Evolutionary conservation across 2,888 invertebrate species (phyloP).

Genomic region (Pachliopta kotzebuea): DNA sequence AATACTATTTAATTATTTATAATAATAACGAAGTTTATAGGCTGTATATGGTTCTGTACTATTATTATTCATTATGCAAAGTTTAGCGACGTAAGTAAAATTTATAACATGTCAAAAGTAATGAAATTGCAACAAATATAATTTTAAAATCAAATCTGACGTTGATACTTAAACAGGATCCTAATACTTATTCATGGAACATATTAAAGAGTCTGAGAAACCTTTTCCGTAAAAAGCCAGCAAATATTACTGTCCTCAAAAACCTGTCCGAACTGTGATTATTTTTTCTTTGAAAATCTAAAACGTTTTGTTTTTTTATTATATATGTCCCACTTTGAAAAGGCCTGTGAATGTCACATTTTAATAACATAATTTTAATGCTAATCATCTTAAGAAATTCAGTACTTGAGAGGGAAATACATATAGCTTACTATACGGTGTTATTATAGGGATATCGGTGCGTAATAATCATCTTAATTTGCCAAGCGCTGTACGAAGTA

Average conservation of each 20-base stretch:
- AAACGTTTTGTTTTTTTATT: constrained; percentile 23
- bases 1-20: no score
- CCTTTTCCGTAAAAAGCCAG: constrained; percentile 8
- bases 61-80: not conserved
- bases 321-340: constrained; percentile 15
- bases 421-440: no score
- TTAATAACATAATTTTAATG: no score
- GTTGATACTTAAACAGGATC: constrained; percentile 1
- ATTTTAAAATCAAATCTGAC: not conserved
- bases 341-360: no score
- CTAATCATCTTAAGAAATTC: no score
- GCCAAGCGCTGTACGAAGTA: no score
- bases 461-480: no score
- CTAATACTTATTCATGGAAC: constrained; percentile 20
- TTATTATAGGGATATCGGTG: no score
- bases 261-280: constrained; percentile 15
- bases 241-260: constrained; percentile 18
- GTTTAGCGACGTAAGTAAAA: not conserved
- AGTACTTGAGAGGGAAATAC: no score
- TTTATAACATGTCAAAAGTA: no score
- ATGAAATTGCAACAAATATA: not conserved
- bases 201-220: constrained; percentile 6
- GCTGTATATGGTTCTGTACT: not conserved
- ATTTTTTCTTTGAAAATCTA: constrained; percentile 15
- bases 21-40: not conserved